Conservation (phyloP, 1,140 invertebrate genomes). For the Neodiprion pinetum region DNA sequence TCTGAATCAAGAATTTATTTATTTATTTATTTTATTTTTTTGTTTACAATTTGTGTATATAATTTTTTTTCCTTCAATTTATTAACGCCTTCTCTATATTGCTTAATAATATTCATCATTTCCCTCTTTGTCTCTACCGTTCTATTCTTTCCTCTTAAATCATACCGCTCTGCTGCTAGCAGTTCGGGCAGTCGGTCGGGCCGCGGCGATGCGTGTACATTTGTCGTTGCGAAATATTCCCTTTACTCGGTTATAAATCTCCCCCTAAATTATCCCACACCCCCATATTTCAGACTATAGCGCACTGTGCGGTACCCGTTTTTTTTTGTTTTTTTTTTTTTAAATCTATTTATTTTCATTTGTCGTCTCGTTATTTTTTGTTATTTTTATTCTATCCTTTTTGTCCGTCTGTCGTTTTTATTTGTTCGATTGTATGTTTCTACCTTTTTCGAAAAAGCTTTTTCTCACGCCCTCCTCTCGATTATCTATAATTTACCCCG, state of each 20-base stretch:
- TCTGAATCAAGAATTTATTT: not conserved
- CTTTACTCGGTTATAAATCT: not conserved
- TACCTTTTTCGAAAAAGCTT: not conserved
- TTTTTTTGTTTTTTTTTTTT: not conserved
- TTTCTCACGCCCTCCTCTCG: not conserved
- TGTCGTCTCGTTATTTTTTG: too few relatives aligned
- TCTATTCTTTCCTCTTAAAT: not conserved
- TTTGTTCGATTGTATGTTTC: not conserved
- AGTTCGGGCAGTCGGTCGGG: too few relatives aligned
- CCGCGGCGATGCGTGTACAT: too few relatives aligned
- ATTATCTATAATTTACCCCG: not conserved
- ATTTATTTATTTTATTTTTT: not conserved
- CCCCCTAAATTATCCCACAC: conserved; percentile 1
- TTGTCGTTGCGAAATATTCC: not conserved
- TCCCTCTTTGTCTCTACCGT: not conserved
- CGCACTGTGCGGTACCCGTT: not conserved
- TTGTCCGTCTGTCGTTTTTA: too few relatives aligned
- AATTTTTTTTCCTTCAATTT: not conserved
- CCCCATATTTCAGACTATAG: not conserved
- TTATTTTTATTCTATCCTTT: not conserved
- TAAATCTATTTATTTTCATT: not conserved
- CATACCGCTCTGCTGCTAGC: not conserved
- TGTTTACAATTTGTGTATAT: not conserved
- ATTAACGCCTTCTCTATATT: not conserved
- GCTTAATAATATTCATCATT: not conserved